Evolutionary conservation across 2,113 vertebrate species (phyloP).

Genomic region (Tachuris rubrigastra): DNA sequence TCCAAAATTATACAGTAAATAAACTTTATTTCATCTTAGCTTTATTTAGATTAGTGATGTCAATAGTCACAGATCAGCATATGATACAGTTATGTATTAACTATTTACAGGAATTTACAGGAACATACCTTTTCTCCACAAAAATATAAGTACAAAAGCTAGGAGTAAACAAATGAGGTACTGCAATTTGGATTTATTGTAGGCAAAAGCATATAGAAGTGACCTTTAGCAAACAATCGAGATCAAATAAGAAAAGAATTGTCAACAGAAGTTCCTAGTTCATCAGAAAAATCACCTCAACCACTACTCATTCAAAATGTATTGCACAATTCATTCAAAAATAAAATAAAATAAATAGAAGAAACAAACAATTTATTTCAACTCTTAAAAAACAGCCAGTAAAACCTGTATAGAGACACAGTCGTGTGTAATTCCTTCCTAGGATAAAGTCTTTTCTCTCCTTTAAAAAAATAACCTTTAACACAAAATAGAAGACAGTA

Average conservation of each 20-base stretch:
- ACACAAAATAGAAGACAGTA: conserved; percentile 66
- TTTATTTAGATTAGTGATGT: conserved; percentile 82
- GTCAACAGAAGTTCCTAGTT: conserved; percentile 61
- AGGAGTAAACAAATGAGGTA: conserved; percentile 83
- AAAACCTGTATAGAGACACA: conserved; percentile 36
- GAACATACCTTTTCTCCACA: conserved; percentile 78
- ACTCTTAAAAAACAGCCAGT: conserved; percentile 58
- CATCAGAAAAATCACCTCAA: conserved; percentile 67
- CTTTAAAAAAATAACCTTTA: conserved; percentile 63
- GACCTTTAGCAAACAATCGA: conserved; percentile 73
- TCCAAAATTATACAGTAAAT: conserved; percentile 83
- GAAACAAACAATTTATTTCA: conserved; percentile 60
- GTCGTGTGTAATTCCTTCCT: conserved; percentile 23
- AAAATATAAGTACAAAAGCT: conserved; percentile 91
- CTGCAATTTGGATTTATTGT: conserved; percentile 75
- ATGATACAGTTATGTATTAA: conserved; percentile 79
- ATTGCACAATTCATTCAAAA: conserved; percentile 88
- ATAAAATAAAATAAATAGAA: conserved; percentile 77
- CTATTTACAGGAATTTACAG: conserved; percentile 91
- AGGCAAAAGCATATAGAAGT: conserved; percentile 76
- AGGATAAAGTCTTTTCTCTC: conserved; percentile 38
- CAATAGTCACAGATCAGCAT: conserved; percentile 81
- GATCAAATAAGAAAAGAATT: conserved; percentile 41
- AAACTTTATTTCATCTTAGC: conserved; percentile 86
- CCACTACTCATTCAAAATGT: conserved; percentile 70